phyloP scores from a whole-genome alignment of 2,888 invertebrate genomes.

The Phyto melanocephala region DNA sequence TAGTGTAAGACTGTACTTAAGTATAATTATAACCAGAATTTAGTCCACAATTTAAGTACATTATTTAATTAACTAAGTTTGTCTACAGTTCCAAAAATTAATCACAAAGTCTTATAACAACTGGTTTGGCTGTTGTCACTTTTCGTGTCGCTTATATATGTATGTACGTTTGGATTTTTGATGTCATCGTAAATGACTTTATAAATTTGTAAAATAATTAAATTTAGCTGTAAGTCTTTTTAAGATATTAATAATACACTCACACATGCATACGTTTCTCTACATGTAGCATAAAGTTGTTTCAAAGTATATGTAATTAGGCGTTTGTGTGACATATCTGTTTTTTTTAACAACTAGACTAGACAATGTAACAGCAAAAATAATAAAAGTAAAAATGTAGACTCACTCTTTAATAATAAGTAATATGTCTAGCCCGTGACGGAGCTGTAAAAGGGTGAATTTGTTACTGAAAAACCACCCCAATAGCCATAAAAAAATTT shows the following conservation, averaged over 20 bases:
- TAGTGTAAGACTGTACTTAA: no score
- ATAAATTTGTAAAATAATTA: slow-evolving; percentile 19
- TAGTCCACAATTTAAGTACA: no score
- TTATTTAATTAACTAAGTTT: background rate
- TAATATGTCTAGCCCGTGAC: background rate
- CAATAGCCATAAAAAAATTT: no score
- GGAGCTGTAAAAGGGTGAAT: background rate
- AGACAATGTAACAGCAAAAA: slow-evolving; percentile 43
- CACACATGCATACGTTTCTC: no score
- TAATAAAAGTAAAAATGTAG: background rate
- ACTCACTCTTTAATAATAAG: background rate
- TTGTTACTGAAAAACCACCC: no score
- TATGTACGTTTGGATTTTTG: background rate
- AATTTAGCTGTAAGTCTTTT: background rate
- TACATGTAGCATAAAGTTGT: background rate
- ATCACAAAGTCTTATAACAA: background rate
- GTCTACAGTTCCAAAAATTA: background rate
- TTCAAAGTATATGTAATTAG: background rate
- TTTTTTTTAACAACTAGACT: slow-evolving; percentile 32
- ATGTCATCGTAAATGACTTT: background rate
- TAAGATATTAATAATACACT: background rate
- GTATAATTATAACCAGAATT: no score
- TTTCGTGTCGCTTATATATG: background rate
- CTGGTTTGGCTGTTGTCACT: background rate
- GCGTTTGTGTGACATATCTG: background rate